A percentile compares a stretch with the other conserved stretches of the same genome.
Evolutionary conservation across 2,888 invertebrate species (phyloP).

Genomic region (Cremastobaeus sp.): DNA sequence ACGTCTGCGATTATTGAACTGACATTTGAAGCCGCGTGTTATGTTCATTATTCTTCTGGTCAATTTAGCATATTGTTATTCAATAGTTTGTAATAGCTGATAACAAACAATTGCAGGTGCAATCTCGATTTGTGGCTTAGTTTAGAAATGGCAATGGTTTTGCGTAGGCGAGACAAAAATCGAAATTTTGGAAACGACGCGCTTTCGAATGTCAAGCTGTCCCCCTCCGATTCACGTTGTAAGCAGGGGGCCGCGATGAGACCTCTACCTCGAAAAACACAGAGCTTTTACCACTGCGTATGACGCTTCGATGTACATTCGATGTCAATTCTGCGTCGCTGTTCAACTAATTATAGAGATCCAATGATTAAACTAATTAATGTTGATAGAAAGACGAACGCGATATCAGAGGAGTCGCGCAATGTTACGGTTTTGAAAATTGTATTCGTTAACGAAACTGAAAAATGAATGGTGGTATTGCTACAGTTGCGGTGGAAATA

Average conservation of each 20-base stretch:
- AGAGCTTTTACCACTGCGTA: slow-evolving; percentile 59
- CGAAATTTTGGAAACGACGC: not conserved
- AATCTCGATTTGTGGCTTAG: not conserved
- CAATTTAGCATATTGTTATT: not conserved
- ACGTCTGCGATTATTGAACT: not conserved
- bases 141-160: not conserved
- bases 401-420: slow-evolving; percentile 31
- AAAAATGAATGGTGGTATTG: no score
- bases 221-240: slow-evolving; percentile 13
- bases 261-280: slow-evolving; percentile 58
- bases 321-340: slow-evolving; percentile 60
- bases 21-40: slow-evolving; percentile 21
- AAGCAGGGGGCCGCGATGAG: slow-evolving; percentile 23
- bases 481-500: no score
- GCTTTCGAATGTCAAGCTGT: slow-evolving; percentile 25
- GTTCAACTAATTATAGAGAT: slow-evolving; percentile 55
- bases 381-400: slow-evolving; percentile 47
- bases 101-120: not conserved
- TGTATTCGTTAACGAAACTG: no score
- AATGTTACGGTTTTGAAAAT: slow-evolving; percentile 24
- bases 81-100: not conserved
- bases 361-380: slow-evolving; percentile 55
- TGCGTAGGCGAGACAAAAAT: not conserved
- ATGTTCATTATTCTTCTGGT: slow-evolving; percentile 20
- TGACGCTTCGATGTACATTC: slow-evolving; percentile 56